phyloP scores from a whole-genome alignment of 2,888 invertebrate genomes.

The Tenodera sinensis region DNA sequence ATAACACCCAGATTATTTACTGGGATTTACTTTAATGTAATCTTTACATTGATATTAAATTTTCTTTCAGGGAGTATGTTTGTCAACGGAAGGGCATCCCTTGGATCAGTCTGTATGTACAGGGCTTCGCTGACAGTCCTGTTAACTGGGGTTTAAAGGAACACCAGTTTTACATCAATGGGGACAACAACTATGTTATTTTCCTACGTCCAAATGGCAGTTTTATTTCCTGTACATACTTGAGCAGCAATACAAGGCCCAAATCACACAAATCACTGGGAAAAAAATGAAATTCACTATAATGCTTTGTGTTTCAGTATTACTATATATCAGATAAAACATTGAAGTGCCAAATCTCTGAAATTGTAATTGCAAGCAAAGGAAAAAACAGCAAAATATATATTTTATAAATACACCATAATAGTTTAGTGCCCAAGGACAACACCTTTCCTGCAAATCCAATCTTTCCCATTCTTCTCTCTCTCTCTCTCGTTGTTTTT shows the following conservation, averaged over 20 bases:
- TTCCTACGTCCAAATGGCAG: constrained; percentile 43
- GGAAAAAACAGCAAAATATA: too few species aligned
- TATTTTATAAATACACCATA: too few species aligned
- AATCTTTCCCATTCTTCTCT: too few species aligned
- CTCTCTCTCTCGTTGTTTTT: too few species aligned
- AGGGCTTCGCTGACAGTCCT: constrained; percentile 55
- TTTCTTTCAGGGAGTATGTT: constrained; percentile 38
- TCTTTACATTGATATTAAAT: neutral
- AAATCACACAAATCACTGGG: neutral
- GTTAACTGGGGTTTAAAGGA: constrained; percentile 49
- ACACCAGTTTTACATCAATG: constrained; percentile 48
- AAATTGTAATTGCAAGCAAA: too few species aligned
- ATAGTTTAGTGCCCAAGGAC: too few species aligned
- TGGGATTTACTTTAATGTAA: neutral
- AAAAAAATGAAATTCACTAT: neutral
- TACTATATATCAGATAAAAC: too few species aligned
- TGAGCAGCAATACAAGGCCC: constrained; percentile 23
- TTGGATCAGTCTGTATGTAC: constrained; percentile 53
- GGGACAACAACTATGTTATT: constrained; percentile 50
- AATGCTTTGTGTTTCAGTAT: too few species aligned
- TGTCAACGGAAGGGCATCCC: constrained; percentile 38
- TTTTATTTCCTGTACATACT: constrained; percentile 33
- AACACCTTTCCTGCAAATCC: too few species aligned
- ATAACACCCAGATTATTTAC: neutral
- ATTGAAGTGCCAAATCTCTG: too few species aligned